Evolutionary conservation across 2,797 vertebrate genomes (phyloP).

Genomic region (Hippoglossus hippoglossus): DNA sequence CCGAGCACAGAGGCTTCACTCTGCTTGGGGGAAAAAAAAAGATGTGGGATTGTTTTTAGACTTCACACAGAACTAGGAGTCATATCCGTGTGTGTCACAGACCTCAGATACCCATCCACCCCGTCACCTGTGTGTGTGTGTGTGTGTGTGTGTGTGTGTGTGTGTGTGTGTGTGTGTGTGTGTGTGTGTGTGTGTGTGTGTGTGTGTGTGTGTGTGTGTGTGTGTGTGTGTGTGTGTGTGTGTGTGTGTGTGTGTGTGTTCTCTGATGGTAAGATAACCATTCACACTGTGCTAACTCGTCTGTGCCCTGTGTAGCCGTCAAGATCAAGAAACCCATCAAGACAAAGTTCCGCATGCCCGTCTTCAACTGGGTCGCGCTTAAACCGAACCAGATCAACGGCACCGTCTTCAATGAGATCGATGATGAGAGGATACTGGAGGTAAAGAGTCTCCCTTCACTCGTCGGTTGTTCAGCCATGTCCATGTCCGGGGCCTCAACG

Average conservation of each 20-base stretch:
- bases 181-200: constrained; percentile 32
- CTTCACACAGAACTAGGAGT: background rate
- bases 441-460: constrained; percentile 69
- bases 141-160: constrained; percentile 27
- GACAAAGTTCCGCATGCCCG: constrained; percentile 96
- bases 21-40: background rate
- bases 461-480: background rate
- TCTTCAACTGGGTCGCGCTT: constrained; percentile 98
- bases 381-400: constrained; percentile 99
- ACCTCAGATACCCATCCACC: constrained; percentile 25
- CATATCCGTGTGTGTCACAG: constrained; percentile 29
- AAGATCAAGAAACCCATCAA: constrained; percentile 99
- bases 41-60: constrained; percentile 10
- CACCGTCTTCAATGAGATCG: constrained; percentile 97
- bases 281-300: constrained; percentile 33
- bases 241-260: constrained; percentile 20
- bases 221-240: constrained; percentile 24
- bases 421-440: constrained; percentile 95
- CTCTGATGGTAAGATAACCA: background rate
- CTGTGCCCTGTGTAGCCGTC: constrained; percentile 85
- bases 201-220: constrained; percentile 32
- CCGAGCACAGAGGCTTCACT: constrained; percentile 12
- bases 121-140: constrained; percentile 32
- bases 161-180: constrained; percentile 31
- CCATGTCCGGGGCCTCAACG: rapidly evolving